A percentile compares a stretch with the other conserved stretches of the same genome.
These are phyloP conservation scores for Eristalis pertinax DNA, from an alignment of 2,888 invertebrate genomes.

Conservation along the genomic window DNA sequence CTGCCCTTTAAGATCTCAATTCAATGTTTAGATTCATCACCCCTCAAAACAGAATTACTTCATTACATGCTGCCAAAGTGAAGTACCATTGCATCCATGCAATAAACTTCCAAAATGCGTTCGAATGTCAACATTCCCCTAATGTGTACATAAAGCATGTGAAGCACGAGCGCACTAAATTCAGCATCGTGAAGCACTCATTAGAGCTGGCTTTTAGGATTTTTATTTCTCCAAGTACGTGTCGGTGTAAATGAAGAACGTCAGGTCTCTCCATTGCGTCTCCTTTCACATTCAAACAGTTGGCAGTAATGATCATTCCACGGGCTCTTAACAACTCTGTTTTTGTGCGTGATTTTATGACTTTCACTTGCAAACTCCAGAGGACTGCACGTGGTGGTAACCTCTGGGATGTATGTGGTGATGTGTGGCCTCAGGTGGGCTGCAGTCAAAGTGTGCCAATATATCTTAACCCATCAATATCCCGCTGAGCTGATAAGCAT, in stretches of 20 bases:
- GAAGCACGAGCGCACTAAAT: constrained; percentile 30
- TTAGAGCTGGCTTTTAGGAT: constrained; percentile 25
- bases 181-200: constrained; percentile 12
- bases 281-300: not conserved
- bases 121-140: constrained; percentile 21
- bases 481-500: constrained; percentile 8
- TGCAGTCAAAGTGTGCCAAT: not conserved
- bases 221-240: constrained; percentile 30
- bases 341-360: constrained; percentile 9
- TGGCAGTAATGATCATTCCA: not conserved
- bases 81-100: constrained; percentile 10
- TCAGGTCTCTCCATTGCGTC: not conserved
- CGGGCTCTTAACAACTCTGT: not conserved
- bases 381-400: not conserved
- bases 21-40: not conserved
- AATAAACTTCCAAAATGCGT: constrained; percentile 21
- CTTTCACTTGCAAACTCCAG: not conserved
- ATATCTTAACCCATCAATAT: constrained; percentile 6
- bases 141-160: constrained; percentile 29
- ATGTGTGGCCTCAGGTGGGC: not conserved
- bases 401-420: not conserved
- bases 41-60: not conserved
- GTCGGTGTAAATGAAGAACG: constrained; percentile 3
- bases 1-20: not conserved
- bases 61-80: constrained; percentile 1